A percentile compares a stretch with the other conserved stretches of the same genome.
These are phyloP conservation scores for Cinclus cinclus DNA, from an alignment of 2,113 vertebrate genomes.

Conservation along the genomic window DNA sequence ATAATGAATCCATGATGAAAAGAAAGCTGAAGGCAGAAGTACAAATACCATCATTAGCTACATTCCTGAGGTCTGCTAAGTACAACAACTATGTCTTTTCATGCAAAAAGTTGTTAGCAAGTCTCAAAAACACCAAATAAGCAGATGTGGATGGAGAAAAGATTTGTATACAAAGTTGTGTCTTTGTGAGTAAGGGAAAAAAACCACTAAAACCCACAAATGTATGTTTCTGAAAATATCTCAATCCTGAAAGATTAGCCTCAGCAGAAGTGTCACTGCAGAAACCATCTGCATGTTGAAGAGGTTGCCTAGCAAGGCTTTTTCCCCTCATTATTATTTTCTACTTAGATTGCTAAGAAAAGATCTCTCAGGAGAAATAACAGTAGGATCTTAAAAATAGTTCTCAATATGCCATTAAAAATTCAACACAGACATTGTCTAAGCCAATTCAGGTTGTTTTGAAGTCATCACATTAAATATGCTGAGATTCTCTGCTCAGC, in stretches of 20 bases:
- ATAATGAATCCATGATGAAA: neutral
- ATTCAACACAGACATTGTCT: conserved; percentile 34
- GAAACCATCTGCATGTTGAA: conserved; percentile 62
- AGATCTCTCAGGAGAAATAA: conserved; percentile 51
- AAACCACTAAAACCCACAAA: conserved; percentile 4
- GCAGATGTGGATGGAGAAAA: neutral
- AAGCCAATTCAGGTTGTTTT: neutral
- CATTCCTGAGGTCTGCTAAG: neutral
- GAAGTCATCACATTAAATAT: neutral
- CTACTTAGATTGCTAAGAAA: conserved; percentile 52
- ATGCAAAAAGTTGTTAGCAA: conserved; percentile 58
- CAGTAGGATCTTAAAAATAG: conserved; percentile 47
- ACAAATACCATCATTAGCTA: neutral
- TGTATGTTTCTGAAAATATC: conserved; percentile 75
- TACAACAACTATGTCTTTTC: conserved; percentile 30
- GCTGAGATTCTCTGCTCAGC: neutral
- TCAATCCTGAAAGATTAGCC: conserved; percentile 73
- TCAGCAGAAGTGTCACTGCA: conserved; percentile 67
- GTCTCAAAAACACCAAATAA: conserved; percentile 14
- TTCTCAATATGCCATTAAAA: conserved; percentile 48
- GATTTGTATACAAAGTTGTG: conserved; percentile 50
- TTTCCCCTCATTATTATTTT: conserved; percentile 26
- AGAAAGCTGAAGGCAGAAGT: neutral
- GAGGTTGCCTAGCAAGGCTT: conserved; percentile 48
- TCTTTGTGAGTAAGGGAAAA: conserved; percentile 48